phyloP scores from a whole-genome alignment of 2,113 vertebrate genomes.

The Todiramphus chloris region DNA sequence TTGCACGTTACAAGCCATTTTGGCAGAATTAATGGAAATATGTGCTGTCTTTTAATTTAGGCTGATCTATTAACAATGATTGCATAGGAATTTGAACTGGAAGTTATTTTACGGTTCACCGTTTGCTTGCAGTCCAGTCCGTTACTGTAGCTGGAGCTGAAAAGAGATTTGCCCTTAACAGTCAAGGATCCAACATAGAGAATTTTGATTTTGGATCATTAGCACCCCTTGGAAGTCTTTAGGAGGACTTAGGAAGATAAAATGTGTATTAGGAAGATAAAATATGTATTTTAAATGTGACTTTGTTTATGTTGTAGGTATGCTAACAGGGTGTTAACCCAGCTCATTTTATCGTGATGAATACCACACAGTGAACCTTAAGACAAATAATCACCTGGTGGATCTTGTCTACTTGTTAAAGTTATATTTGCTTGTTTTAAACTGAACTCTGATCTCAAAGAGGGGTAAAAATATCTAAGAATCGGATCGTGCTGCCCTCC shows the following conservation, averaged over 20 bases:
- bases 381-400: neutral
- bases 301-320: neutral
- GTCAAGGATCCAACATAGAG: neutral
- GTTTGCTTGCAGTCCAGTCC: neutral
- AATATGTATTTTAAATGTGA: neutral
- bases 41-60: neutral
- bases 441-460: neutral
- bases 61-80: neutral
- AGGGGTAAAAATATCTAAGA: neutral
- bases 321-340: neutral
- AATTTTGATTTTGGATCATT: neutral
- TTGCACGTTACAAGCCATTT: neutral
- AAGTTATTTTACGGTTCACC: neutral
- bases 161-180: neutral
- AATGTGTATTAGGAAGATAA: accelerated
- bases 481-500: neutral
- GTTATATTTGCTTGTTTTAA: neutral
- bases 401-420: neutral
- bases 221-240: neutral
- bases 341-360: neutral
- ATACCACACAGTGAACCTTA: neutral
- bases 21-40: neutral
- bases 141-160: neutral
- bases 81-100: neutral
- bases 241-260: neutral